Conservation (phyloP, 2,888 invertebrate genomes). For the Morpho achilles region DNA sequence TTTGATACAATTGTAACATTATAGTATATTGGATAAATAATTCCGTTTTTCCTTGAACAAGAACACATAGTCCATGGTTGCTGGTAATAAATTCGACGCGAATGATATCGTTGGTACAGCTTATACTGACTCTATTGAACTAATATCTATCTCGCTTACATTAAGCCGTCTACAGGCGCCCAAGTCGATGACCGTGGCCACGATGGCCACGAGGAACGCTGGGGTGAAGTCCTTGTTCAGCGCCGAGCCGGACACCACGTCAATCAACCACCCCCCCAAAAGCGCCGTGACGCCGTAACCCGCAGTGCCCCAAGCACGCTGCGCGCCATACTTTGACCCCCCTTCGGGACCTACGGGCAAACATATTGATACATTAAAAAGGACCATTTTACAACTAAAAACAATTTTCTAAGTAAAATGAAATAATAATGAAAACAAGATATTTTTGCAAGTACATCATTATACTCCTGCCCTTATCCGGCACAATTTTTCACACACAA, state of each 20-base stretch:
- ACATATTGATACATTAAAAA: background rate
- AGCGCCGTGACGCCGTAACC: conserved; percentile 88
- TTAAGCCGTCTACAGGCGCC: conserved; percentile 82
- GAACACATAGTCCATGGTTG: no score
- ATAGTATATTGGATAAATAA: no score
- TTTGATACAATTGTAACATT: no score
- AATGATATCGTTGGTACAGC: no score
- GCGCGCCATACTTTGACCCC: conserved; percentile 85
- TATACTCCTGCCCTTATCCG: no score
- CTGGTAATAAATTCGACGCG: no score
- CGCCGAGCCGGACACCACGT: conserved; percentile 76
- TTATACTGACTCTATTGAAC: background rate
- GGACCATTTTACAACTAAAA: no score
- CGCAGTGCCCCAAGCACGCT: conserved; percentile 90
- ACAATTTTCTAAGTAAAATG: no score
- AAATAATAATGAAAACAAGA: no score
- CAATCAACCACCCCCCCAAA: conserved; percentile 83
- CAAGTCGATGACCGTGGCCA: conserved; percentile 82
- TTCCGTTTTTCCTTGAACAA: no score
- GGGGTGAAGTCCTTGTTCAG: conserved; percentile 83
- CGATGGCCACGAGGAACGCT: conserved; percentile 83
- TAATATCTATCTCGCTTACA: conserved; percentile 51
- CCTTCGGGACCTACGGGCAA: conserved; percentile 79
- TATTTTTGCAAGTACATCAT: no score
- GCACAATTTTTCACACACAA: no score